Conservation (phyloP, 1,140 invertebrate species). For the Drosophila nikananu region DNA sequence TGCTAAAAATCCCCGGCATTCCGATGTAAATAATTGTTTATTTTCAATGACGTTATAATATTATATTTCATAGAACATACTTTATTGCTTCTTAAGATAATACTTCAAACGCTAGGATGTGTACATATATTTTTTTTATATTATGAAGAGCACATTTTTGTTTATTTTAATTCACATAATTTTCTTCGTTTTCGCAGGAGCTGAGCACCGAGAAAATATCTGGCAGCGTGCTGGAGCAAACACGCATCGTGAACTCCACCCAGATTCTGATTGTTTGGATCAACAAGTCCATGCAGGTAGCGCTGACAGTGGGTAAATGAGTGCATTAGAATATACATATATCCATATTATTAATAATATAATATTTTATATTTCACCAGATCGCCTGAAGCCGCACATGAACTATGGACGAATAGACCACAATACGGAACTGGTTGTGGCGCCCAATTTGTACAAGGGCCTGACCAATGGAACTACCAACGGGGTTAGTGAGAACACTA, state of each 20-base stretch:
- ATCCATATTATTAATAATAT: conserved; percentile 1
- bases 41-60: background rate
- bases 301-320: conserved; percentile 86
- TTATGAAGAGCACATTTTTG: background rate
- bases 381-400: conserved; percentile 76
- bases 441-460: conserved; percentile 75
- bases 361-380: conserved; percentile 29
- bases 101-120: background rate
- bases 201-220: conserved; percentile 86
- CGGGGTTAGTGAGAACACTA: conserved; percentile 17
- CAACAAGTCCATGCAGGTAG: conserved; percentile 86
- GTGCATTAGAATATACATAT: background rate
- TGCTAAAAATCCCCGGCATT: background rate
- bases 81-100: background rate
- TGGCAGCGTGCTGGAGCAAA: conserved; percentile 86
- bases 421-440: conserved; percentile 78
- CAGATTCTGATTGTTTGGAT: conserved; percentile 86
- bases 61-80: background rate
- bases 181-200: conserved; percentile 71
- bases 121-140: background rate
- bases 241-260: conserved; percentile 85
- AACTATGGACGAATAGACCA: conserved; percentile 81
- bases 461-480: conserved; percentile 62
- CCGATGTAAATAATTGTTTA: background rate
- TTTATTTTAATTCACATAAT: background rate